Percentiles rank a stretch among this genome's conserved stretches.
Conservation (phyloP, 1,140 invertebrate species). For the Panagrolaimus sp. region DNA sequence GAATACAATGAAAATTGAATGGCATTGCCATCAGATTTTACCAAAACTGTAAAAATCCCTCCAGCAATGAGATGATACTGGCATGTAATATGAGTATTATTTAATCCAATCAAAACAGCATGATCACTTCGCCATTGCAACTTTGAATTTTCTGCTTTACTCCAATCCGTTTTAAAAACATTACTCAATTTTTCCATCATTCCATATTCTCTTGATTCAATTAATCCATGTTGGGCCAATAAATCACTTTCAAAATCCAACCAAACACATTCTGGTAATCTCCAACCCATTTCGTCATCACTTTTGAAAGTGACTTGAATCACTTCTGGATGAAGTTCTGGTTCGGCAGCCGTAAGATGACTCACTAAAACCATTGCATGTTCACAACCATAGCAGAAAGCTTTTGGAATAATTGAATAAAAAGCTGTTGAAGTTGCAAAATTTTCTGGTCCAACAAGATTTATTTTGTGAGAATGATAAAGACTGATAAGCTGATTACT, state of each 20-base stretch:
- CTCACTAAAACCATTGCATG: slow-evolving; percentile 30
- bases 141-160: slow-evolving; percentile 15
- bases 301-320: slow-evolving; percentile 41
- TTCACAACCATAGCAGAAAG: slow-evolving; percentile 28
- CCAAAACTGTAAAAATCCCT: slow-evolving; percentile 39
- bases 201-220: slow-evolving; percentile 13
- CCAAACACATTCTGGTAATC: slow-evolving; percentile 47
- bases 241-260: slow-evolving; percentile 1
- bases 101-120: slow-evolving; percentile 41
- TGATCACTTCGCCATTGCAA: slow-evolving; percentile 10
- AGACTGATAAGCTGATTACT: background rate
- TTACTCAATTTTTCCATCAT: background rate
- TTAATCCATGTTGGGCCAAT: background rate
- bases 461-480: background rate
- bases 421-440: slow-evolving; percentile 24
- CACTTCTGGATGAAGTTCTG: slow-evolving; percentile 16
- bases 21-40: slow-evolving; percentile 33
- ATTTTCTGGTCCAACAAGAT: background rate
- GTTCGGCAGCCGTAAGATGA: slow-evolving; percentile 22
- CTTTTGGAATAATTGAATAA: slow-evolving; percentile 29
- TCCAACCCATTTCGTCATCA: slow-evolving; percentile 36
- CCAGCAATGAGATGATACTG: slow-evolving; percentile 28
- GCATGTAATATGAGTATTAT: slow-evolving; percentile 46
- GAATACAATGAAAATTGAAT: slow-evolving; percentile 28
- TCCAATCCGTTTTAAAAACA: background rate